A percentile compares a stretch with the other conserved stretches of the same genome.
phyloP scores from a whole-genome alignment of 2,888 invertebrate species.

The Pegoplata infirma region DNA sequence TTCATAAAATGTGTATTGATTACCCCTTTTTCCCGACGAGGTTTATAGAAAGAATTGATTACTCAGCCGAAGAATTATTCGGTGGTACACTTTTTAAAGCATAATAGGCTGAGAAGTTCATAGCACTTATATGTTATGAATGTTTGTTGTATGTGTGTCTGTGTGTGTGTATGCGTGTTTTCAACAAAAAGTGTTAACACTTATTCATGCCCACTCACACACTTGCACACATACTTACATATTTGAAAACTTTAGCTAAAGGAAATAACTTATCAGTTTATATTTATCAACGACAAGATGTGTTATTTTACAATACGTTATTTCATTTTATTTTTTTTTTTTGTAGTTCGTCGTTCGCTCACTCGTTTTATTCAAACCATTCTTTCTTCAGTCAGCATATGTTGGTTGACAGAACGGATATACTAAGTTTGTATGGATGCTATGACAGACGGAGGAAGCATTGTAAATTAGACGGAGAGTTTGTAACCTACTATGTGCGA shows the following conservation, averaged over 20 bases:
- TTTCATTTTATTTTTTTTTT: constrained; percentile 15
- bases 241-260: constrained; percentile 43
- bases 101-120: constrained; percentile 30
- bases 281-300: constrained; percentile 58
- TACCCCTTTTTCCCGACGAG: too few species aligned
- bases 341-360: neutral
- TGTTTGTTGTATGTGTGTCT: too few species aligned
- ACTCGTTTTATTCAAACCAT: constrained; percentile 7
- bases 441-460: neutral
- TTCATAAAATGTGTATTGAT: too few species aligned
- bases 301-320: constrained; percentile 35
- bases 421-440: neutral
- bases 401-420: constrained; percentile 53
- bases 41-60: too few species aligned
- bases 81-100: neutral
- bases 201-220: neutral
- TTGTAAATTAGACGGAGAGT: neutral
- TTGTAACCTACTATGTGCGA: too few species aligned
- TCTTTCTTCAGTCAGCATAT: constrained; percentile 32
- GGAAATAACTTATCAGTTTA: constrained; percentile 60
- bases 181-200: neutral
- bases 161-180: neutral
- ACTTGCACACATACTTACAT: neutral
- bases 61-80: too few species aligned
- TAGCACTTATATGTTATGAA: constrained; percentile 17